phyloP scores from a whole-genome alignment of 2,797 vertebrate species.

The Emydoidea blandingii region DNA sequence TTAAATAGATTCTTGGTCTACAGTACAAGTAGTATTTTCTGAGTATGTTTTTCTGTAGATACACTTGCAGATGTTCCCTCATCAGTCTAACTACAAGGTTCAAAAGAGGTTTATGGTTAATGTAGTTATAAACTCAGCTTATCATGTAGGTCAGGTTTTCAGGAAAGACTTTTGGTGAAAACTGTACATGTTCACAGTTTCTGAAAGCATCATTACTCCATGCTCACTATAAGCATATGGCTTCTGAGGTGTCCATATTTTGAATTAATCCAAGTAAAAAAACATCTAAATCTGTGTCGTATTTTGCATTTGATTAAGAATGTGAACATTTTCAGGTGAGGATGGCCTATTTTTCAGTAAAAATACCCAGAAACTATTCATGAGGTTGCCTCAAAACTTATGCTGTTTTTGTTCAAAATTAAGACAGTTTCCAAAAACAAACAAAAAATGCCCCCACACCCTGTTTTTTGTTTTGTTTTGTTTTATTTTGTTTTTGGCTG shows the following conservation, averaged over 20 bases:
- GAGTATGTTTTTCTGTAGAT: not conserved
- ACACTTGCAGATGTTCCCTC: not conserved
- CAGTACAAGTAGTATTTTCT: not conserved
- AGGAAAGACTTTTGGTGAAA: not conserved
- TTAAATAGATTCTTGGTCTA: not conserved
- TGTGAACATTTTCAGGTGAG: not conserved
- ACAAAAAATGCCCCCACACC: not conserved
- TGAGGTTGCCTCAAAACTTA: not conserved
- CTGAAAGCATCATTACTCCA: not conserved
- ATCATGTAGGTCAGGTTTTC: not conserved
- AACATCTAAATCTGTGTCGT: not conserved
- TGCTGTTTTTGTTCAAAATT: not conserved
- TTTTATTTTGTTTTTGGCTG: slow-evolving; percentile 23
- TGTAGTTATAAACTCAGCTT: not conserved
- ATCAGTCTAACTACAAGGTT: not conserved
- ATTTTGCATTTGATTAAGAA: not conserved
- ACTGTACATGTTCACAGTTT: not conserved
- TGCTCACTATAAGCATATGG: not conserved
- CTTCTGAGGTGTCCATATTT: not conserved
- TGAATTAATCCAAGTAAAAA: not conserved
- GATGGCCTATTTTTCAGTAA: not conserved
- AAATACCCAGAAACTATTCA: not conserved
- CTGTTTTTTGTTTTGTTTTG: not conserved
- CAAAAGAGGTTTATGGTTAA: not conserved
- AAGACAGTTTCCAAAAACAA: not conserved